A percentile compares a stretch with the other conserved stretches of the same genome.
These are phyloP conservation scores for Hirtodrosophila trivittata DNA, from an alignment of 2,888 invertebrate genomes.

Conservation along the genomic window DNA sequence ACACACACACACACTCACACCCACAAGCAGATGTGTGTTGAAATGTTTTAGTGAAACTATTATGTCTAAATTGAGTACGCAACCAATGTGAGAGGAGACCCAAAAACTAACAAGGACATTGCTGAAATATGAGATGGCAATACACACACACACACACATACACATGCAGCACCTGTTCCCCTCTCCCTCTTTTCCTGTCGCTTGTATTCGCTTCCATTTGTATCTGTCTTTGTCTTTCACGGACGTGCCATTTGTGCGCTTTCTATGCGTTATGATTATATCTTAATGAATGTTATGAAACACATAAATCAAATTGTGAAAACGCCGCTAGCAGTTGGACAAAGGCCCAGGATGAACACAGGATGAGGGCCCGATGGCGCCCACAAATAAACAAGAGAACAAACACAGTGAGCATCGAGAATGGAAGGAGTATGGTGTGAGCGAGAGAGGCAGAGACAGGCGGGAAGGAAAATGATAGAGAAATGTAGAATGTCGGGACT, in stretches of 20 bases:
- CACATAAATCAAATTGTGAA: conserved; percentile 78
- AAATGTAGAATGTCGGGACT: conserved; percentile 36
- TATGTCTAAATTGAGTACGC: conserved; percentile 35
- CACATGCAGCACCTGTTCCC: conserved; percentile 1
- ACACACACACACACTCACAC: conserved; percentile 6
- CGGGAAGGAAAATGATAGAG: not conserved
- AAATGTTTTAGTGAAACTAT: conserved; percentile 25
- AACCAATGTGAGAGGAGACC: conserved; percentile 11
- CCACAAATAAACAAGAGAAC: conserved; percentile 48
- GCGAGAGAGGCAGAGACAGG: not conserved
- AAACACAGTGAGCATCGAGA: conserved; percentile 9
- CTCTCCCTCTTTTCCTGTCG: conserved; percentile 1
- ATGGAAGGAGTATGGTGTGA: not conserved
- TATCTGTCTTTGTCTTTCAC: not conserved
- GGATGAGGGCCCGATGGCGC: conserved; percentile 19
- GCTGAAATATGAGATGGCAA: conserved; percentile 39
- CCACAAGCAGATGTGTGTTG: conserved; percentile 9
- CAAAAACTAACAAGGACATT: conserved; percentile 45
- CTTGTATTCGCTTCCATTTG: too few relatives aligned
- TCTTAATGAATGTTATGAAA: conserved; percentile 80
- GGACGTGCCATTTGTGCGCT: conserved; percentile 57
- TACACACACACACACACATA: conserved; percentile 3
- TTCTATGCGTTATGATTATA: conserved; percentile 75
- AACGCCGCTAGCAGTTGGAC: conserved; percentile 69
- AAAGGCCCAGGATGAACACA: conserved; percentile 42